A percentile compares a stretch with the other conserved stretches of the same genome.
Conservation (phyloP, 2,888 invertebrate genomes). For the Cephonodes hylas region DNA sequence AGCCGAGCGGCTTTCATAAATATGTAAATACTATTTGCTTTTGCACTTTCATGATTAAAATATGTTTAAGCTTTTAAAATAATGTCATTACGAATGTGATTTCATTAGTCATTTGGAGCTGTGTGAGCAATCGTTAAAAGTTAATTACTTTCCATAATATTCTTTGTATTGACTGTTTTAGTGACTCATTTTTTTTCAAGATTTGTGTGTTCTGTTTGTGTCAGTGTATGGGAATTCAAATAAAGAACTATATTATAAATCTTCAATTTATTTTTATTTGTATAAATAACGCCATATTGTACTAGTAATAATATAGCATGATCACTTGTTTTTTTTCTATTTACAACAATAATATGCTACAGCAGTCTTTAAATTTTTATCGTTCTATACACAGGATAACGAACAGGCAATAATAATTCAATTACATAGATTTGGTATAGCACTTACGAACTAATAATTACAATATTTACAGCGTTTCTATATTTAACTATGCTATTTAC, state of each 20-base stretch:
- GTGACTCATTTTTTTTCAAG: not conserved
- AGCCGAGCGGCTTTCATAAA: slow-evolving; percentile 39
- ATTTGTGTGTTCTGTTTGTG: not conserved
- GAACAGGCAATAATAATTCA: slow-evolving; percentile 77
- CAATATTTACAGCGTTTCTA: slow-evolving; percentile 72
- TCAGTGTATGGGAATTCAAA: slow-evolving; percentile 27
- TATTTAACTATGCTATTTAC: slow-evolving; percentile 49
- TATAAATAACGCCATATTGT: slow-evolving; percentile 78
- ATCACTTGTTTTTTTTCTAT: slow-evolving; percentile 78
- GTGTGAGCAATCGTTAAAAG: not conserved
- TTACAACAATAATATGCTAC: slow-evolving; percentile 80
- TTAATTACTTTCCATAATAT: not conserved
- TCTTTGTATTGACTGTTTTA: not conserved
- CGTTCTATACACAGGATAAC: slow-evolving; percentile 79
- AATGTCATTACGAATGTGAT: slow-evolving; percentile 4
- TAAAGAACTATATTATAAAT: slow-evolving; percentile 68
- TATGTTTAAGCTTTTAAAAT: slow-evolving; percentile 28
- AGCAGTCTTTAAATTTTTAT: slow-evolving; percentile 82
- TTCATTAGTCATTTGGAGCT: not conserved
- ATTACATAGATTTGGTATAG: slow-evolving; percentile 80
- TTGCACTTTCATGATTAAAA: slow-evolving; percentile 44
- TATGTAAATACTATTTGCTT: slow-evolving; percentile 47
- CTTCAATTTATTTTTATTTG: slow-evolving; percentile 73
- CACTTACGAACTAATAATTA: slow-evolving; percentile 74
- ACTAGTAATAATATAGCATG: slow-evolving; percentile 77